Evolutionary conservation across 2,113 vertebrate genomes (phyloP), one percentile per base, ranked within the genome.

Genomic region (Xenotilapia flavipinnis): DNA sequence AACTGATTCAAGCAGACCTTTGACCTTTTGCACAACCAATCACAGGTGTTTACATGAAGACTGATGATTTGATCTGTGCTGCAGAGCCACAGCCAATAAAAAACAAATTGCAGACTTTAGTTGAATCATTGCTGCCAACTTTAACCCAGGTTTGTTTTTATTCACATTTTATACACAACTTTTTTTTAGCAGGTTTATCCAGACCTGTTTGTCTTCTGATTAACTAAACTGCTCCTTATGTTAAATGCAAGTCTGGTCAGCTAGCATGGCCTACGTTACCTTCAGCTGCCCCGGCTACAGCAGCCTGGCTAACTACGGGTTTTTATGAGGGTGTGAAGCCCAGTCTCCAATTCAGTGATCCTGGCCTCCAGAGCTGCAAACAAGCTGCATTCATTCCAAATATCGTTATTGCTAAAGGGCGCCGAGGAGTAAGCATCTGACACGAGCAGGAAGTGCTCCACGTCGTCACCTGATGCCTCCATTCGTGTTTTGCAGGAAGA

Each of bases 401-500:
- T 65, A 65, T 21, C 1, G 10, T 65, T 65, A 0, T 3, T 65
- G 3, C 19, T 13, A 21, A 38, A 65, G 19, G 3, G 6, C 0
- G 0, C 6, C 6, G 9, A 62, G 31, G 60, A 65, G 60, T 65
- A 1, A n/a, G 10, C 60, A n/a, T 65, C 10, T 65, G 60, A 65
- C 33, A 65, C 10, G 6, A 38, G 60, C 60, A 65, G 60, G 33
- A 65, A 38, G 6, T 1, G 60, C 3, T 8, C 33, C 60, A 65
- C 3, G 10, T 38, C 10, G 4, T 38, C 60, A 38, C 60, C 19
- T 65, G 21, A 40, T 14, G 65, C 9, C 36, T 42, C 5, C 5
- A 5, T 54, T 23, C 53, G 9, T 88, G 79, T 81, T 21, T 80
- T 3, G 38, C 96, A 99, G 98, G 95, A 98, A 98, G 96, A 99